Conservation (phyloP, 2,113 vertebrate genomes). For the Leucoraja erinaceus region DNA sequence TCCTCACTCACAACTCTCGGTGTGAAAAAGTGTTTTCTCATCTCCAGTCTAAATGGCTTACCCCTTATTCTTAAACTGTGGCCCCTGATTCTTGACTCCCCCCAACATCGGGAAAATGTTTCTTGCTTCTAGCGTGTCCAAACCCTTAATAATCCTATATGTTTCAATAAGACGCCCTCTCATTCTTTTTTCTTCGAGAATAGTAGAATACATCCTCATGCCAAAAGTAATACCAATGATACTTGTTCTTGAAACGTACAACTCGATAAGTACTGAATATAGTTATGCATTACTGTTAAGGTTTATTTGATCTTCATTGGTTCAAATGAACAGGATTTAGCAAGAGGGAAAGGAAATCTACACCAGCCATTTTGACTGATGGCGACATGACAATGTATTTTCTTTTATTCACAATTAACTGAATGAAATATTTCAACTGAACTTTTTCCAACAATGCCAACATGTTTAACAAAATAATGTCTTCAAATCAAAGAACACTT, state of each 20-base stretch:
- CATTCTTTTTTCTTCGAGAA: too few relatives aligned
- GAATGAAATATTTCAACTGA: neutral
- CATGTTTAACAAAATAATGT: neutral
- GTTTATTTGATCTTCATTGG: neutral
- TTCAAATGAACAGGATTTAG: neutral
- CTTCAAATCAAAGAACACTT: neutral
- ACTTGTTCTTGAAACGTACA: neutral
- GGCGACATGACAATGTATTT: neutral
- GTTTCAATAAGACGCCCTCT: too few relatives aligned
- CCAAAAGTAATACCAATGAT: neutral
- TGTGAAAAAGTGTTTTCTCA: too few relatives aligned
- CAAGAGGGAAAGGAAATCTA: neutral
- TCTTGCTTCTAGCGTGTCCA: too few relatives aligned
- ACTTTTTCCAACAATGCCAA: neutral
- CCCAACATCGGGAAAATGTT: too few relatives aligned
- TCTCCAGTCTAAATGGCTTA: too few relatives aligned
- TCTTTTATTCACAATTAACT: neutral
- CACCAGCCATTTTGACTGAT: neutral
- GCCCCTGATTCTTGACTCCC: too few relatives aligned
- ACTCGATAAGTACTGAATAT: neutral
- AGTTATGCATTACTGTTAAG: neutral
- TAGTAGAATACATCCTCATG: neutral
- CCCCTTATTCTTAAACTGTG: too few relatives aligned
- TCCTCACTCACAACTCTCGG: too few relatives aligned
- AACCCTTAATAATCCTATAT: too few relatives aligned